phyloP scores from a whole-genome alignment of 1,140 invertebrate genomes.

The Chironomus tepperi region DNA sequence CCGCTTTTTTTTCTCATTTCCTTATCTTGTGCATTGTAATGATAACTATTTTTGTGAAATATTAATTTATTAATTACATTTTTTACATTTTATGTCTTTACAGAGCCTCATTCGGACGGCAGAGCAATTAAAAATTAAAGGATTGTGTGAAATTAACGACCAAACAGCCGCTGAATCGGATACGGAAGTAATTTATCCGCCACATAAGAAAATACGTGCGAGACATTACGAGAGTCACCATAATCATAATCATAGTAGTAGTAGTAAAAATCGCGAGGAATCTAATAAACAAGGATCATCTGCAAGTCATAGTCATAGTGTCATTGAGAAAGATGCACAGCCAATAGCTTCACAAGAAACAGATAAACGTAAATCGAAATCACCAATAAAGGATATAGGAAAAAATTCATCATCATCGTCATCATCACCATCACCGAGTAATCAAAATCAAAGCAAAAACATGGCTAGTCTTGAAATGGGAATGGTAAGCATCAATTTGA shows the following conservation, averaged over 20 bases:
- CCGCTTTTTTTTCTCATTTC: constrained; percentile 7
- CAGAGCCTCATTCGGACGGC: constrained; percentile 64
- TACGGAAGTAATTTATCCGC: constrained; percentile 38
- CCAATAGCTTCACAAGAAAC: not conserved
- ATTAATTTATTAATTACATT: constrained; percentile 8
- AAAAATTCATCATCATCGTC: not conserved
- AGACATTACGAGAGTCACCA: not conserved
- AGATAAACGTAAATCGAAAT: constrained; percentile 4
- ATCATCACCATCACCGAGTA: not conserved
- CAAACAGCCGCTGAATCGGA: constrained; percentile 34
- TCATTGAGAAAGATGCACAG: not conserved
- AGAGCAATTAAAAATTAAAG: constrained; percentile 68
- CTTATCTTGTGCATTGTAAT: not conserved
- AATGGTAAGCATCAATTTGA: constrained; percentile 36
- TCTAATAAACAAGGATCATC: constrained; percentile 31
- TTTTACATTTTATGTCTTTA: constrained; percentile 38
- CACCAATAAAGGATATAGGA: constrained; percentile 29
- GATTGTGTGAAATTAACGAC: constrained; percentile 58
- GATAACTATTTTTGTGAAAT: no score
- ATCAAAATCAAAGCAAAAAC: constrained; percentile 37
- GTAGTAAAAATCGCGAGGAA: constrained; percentile 33
- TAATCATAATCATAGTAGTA: not conserved
- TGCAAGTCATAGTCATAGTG: not conserved
- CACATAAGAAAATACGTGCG: constrained; percentile 25
- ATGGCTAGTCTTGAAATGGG: constrained; percentile 43